Evolutionary conservation across 2,797 vertebrate species (phyloP), one percentile per base, ranked within the genome.

Genomic region (Clarias platycephalus): DNA sequence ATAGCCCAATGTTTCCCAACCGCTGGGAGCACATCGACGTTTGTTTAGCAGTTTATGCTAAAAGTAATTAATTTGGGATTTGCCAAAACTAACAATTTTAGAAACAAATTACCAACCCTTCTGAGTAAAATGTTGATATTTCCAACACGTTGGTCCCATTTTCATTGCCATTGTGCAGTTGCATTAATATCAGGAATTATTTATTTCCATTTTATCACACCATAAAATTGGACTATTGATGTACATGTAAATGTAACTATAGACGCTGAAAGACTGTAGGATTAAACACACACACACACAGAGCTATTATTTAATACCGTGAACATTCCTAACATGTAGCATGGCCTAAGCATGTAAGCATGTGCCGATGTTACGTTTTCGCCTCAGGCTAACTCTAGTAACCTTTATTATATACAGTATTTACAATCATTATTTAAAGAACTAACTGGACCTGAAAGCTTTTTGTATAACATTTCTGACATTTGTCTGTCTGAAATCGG

Each of bases 191-290:
- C 44, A 76, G 31, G 6, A 40, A 18, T 5, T 1, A 40, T 63
- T 63, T 49, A 44, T 44, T 44, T 79, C n/a, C 24, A 49, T 49
- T 44, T 63, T 79, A 10, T 20, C 22, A 9, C n/a, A 64, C 13
- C 12, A 6, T 28, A 64, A 80, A 12, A 8, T 49, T 80, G 37
- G 62, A 80, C 77, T 80, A 49, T 64, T 64, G 77, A 66, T 22
- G 9, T 64, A 15, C 62, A 53, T 66, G 78, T 53, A 28, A 31
- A 53, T 44, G 49, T 53, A 53, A 53, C 22, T 75, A 40, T 37
- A 66, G 5, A 80, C 24, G 22, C 76, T 64, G 24, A 79, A 44
- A n/a, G 24, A 64, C 15, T 80, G 16, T 64, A 80, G 60, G 60
- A 28, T 12, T 77, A 77, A 58, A 76, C 55, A 34, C 53, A 37